Percentiles rank a stretch among this genome's conserved stretches.
These are phyloP conservation scores for Drosophila jambulina DNA, from an alignment of 1,140 invertebrate species.

Conservation along the genomic window DNA sequence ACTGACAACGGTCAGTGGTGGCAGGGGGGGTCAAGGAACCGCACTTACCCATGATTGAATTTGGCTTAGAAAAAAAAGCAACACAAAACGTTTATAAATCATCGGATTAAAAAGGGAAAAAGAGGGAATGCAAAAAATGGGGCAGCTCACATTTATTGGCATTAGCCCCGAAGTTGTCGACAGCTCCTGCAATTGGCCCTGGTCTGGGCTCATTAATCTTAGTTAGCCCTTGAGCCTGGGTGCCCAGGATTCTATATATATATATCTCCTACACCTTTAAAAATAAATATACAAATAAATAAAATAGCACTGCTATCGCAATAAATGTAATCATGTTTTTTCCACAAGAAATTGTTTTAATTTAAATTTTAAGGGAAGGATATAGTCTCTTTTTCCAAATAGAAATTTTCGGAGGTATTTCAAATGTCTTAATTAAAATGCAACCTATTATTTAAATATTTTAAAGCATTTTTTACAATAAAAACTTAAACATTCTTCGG, in stretches of 20 bases:
- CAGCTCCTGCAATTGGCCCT: constrained; percentile 20
- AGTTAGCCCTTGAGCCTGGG: constrained; percentile 57
- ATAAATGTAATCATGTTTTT: too few species aligned
- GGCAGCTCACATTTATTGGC: constrained; percentile 63
- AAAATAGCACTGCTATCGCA: too few species aligned
- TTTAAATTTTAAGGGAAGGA: too few species aligned
- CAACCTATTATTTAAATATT: too few species aligned
- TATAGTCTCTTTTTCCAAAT: too few species aligned
- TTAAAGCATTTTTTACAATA: background rate
- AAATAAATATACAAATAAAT: background rate
- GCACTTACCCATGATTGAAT: constrained; percentile 14
- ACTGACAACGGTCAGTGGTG: constrained; percentile 37
- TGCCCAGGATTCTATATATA: background rate
- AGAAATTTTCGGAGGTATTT: too few species aligned
- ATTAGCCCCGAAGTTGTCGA: constrained; percentile 57
- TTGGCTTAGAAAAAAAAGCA: constrained; percentile 10
- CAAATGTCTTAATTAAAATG: too few species aligned
- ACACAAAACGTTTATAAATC: constrained; percentile 65
- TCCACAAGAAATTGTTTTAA: too few species aligned
- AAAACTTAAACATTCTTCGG: background rate
- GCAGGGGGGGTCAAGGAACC: background rate
- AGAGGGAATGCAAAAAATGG: constrained; percentile 2
- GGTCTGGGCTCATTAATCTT: constrained; percentile 67
- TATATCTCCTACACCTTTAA: background rate
- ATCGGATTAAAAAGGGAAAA: constrained; percentile 16